These are phyloP conservation scores for Vannuccia rotundouncinata DNA, from an alignment of 2,888 invertebrate genomes.

Conservation along the genomic window DNA sequence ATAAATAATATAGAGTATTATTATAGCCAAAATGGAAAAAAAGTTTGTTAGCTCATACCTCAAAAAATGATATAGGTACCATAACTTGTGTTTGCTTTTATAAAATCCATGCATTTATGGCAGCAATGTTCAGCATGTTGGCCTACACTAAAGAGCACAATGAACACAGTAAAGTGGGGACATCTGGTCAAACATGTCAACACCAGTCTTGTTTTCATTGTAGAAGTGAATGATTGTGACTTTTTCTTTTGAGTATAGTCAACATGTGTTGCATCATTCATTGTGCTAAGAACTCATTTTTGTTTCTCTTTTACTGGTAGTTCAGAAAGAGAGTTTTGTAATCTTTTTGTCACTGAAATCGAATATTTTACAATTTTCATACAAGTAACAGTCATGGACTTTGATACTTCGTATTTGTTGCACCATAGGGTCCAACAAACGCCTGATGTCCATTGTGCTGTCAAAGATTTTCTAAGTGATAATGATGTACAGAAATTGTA, in stretches of 20 bases:
- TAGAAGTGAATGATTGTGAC: neutral
- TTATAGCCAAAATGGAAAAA: too few relatives aligned
- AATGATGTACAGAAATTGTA: neutral
- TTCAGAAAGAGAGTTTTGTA: neutral
- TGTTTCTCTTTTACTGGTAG: neutral
- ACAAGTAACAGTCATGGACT: neutral
- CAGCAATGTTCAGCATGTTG: neutral
- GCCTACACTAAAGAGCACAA: neutral
- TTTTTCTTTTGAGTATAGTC: constrained; percentile 8
- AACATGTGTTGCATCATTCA: neutral
- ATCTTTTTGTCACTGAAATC: constrained; percentile 9
- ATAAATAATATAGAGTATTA: too few relatives aligned
- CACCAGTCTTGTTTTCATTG: neutral
- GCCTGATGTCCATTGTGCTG: neutral
- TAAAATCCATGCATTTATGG: constrained; percentile 14
- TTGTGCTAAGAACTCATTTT: neutral
- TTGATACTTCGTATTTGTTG: constrained; percentile 1
- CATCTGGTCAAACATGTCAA: neutral
- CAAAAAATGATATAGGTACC: too few relatives aligned
- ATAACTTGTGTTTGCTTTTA: constrained; percentile 16
- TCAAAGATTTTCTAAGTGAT: constrained; percentile 10
- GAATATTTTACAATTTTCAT: neutral
- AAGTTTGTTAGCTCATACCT: too few relatives aligned
- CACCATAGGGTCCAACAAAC: neutral
- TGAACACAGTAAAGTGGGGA: neutral